phyloP scores from a whole-genome alignment of 1,140 invertebrate genomes.

The Drosophila mayri region DNA sequence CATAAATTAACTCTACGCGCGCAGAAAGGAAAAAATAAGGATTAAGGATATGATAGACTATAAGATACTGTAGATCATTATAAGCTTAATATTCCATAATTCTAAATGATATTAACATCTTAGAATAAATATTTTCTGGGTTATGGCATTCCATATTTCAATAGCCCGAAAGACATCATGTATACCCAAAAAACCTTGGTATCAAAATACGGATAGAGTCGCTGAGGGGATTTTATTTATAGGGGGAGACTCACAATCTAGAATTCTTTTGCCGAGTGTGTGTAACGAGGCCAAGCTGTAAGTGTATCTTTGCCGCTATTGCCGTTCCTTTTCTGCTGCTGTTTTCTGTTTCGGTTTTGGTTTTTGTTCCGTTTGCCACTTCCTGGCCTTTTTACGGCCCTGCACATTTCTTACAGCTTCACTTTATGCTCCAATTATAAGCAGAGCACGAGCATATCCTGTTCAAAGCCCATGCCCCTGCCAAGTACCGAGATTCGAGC shows the following conservation, averaged over 20 bases:
- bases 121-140: not conserved
- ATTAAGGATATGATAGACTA: not conserved
- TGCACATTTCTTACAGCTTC: constrained; percentile 73
- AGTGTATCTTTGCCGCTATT: constrained; percentile 58
- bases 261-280: constrained; percentile 42
- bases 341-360: constrained; percentile 53
- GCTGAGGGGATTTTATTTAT: constrained; percentile 71
- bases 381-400: constrained; percentile 61
- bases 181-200: not conserved
- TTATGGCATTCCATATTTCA: not conserved
- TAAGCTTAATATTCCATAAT: not conserved
- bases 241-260: constrained; percentile 30
- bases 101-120: not conserved
- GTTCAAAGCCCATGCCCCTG: constrained; percentile 61
- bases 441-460: constrained; percentile 73
- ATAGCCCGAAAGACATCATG: too few species aligned
- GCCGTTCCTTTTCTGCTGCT: constrained; percentile 18
- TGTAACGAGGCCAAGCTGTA: constrained; percentile 60
- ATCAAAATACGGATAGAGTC: constrained; percentile 25
- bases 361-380: constrained; percentile 34
- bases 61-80: not conserved
- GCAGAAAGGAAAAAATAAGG: constrained; percentile 18
- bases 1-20: constrained; percentile 74
- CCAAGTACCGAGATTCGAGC: constrained; percentile 61
- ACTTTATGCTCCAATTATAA: constrained; percentile 82